phyloP scores from a whole-genome alignment of 2,113 vertebrate genomes.

The Grallaria varia region DNA sequence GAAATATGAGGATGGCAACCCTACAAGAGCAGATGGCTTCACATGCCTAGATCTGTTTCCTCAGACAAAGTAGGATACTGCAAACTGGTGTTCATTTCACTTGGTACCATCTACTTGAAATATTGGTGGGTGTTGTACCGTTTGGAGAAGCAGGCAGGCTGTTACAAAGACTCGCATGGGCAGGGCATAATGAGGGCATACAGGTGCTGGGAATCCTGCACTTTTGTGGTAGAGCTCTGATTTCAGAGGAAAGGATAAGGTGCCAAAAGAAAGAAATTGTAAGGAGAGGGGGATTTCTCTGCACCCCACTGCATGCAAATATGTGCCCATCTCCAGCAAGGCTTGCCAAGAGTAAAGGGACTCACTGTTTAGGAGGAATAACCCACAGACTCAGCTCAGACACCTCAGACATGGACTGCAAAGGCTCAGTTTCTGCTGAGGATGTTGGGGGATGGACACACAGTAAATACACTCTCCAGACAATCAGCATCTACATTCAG shows the following conservation, averaged over 20 bases:
- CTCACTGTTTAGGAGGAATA: background rate
- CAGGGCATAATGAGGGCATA: background rate
- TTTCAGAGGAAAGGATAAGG: background rate
- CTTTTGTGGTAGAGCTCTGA: background rate
- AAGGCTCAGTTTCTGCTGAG: background rate
- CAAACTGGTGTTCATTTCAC: slow-evolving; percentile 69
- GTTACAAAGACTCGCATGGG: background rate
- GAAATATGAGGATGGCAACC: slow-evolving; percentile 74
- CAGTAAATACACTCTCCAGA: background rate
- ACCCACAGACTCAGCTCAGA: background rate
- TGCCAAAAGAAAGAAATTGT: background rate
- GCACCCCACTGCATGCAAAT: background rate
- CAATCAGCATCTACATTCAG: accelerated
- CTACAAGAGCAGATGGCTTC: slow-evolving; percentile 78
- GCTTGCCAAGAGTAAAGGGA: background rate
- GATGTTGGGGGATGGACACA: background rate
- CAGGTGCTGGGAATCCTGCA: background rate
- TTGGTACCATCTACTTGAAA: slow-evolving; percentile 59
- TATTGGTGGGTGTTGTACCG: background rate
- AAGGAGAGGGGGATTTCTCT: background rate
- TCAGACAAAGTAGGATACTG: slow-evolving; percentile 68
- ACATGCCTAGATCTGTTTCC: slow-evolving; percentile 71
- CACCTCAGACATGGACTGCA: background rate
- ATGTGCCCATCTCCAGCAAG: background rate
- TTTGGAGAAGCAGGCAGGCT: background rate